Conservation (phyloP, 2,888 invertebrate species). For the Coleophora deauratella region DNA sequence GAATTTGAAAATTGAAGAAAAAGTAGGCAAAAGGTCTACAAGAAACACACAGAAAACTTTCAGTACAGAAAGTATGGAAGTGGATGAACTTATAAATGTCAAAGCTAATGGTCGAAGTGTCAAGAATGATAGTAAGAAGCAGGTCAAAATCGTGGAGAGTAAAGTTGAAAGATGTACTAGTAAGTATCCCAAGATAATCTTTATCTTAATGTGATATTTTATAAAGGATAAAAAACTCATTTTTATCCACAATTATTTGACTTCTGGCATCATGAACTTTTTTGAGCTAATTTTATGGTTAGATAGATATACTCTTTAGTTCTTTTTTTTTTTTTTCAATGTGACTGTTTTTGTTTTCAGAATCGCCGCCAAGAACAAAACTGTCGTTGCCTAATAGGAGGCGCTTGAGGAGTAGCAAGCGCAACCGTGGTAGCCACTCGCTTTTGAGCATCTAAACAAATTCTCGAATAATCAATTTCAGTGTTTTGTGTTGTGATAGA, state of each 20-base stretch:
- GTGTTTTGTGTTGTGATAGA: no score
- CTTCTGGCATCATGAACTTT: no score
- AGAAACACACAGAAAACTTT: background rate
- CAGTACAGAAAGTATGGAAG: background rate
- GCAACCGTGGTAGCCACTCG: constrained; percentile 17
- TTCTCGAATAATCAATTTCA: background rate
- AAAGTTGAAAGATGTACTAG: constrained; percentile 24
- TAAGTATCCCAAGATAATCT: constrained; percentile 20
- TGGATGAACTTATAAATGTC: no score
- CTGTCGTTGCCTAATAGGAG: constrained; percentile 31
- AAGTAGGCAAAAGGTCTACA: background rate
- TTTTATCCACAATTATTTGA: no score
- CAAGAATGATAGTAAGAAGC: constrained; percentile 24
- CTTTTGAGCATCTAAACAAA: background rate
- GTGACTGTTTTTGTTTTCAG: constrained; percentile 33
- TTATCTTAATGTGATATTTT: constrained; percentile 12
- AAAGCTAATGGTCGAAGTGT: background rate
- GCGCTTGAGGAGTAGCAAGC: constrained; percentile 47
- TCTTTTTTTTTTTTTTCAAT: no score
- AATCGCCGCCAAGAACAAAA: constrained; percentile 26
- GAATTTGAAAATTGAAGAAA: no score
- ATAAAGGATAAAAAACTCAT: no score
- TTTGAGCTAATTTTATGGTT: no score
- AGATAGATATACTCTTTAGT: no score
- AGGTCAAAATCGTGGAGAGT: constrained; percentile 24